A percentile compares a stretch with the other conserved stretches of the same genome.
Evolutionary conservation across 1,140 invertebrate genomes (phyloP).

Genomic region (Drosophila nigromelanica): DNA sequence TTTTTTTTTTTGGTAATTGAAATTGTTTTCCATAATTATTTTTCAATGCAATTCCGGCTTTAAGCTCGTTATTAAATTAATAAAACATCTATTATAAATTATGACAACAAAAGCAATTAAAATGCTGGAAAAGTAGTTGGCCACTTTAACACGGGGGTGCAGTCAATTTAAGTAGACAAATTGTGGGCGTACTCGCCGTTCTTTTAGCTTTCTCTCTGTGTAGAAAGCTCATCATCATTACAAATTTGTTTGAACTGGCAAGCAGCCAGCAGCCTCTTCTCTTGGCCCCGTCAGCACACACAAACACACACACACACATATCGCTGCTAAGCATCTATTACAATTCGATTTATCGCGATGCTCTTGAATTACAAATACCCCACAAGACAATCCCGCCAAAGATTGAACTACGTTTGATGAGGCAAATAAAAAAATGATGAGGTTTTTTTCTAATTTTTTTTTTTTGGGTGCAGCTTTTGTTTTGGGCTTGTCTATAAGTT

Average conservation of each 20-base stretch:
- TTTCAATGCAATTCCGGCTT: constrained; percentile 34
- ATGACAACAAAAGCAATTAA: constrained; percentile 39
- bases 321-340: constrained; percentile 46
- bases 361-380: constrained; percentile 70
- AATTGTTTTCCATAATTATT: constrained; percentile 54
- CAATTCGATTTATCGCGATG: constrained; percentile 62
- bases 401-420: constrained; percentile 13
- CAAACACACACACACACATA: constrained; percentile 5
- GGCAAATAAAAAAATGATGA: constrained; percentile 32
- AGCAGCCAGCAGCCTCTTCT: constrained; percentile 15
- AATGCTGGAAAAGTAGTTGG: constrained; percentile 9
- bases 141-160: constrained; percentile 14
- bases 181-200: constrained; percentile 33
- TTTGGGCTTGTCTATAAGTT: constrained; percentile 5
- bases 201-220: constrained; percentile 37
- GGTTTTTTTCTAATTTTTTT: constrained; percentile 27
- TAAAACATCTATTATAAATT: constrained; percentile 38
- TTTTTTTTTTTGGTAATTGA: constrained; percentile 54
- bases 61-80: constrained; percentile 22
- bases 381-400: constrained; percentile 4
- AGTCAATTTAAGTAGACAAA: constrained; percentile 22
- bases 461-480: constrained; percentile 29
- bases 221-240: constrained; percentile 52
- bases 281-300: background rate
- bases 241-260: constrained; percentile 41